Conservation (phyloP, 2,888 invertebrate genomes). For the Callimorpha dominula region DNA sequence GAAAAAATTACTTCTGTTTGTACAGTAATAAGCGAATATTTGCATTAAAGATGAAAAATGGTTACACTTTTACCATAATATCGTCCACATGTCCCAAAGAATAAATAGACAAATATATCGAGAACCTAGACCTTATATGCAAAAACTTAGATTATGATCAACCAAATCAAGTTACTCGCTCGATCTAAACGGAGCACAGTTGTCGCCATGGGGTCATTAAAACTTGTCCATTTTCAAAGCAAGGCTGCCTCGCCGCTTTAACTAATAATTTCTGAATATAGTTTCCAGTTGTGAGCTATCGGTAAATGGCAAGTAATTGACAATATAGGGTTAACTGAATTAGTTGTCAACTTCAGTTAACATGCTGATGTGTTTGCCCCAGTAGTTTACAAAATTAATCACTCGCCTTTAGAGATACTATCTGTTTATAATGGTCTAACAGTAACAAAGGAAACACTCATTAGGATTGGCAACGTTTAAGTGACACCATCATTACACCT, state of each 20-base stretch:
- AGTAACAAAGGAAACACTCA: no score
- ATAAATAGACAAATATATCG: neutral
- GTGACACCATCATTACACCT: no score
- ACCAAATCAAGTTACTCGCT: neutral
- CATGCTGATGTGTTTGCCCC: neutral
- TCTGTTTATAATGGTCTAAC: no score
- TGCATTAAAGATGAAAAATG: no score
- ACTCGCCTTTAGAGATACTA: neutral
- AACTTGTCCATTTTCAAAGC: constrained; percentile 63
- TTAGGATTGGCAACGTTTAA: no score
- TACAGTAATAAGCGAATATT: no score
- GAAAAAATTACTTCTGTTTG: no score
- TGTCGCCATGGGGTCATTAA: constrained; percentile 63
- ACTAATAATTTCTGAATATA: constrained; percentile 52
- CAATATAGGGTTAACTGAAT: constrained; percentile 38
- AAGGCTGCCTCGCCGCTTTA: constrained; percentile 40
- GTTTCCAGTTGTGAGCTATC: constrained; percentile 36
- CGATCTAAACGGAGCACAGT: constrained; percentile 46
- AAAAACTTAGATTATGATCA: no score
- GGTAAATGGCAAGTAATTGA: constrained; percentile 39
- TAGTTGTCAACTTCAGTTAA: constrained; percentile 25
- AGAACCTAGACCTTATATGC: neutral
- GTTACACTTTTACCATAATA: no score
- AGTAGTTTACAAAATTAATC: neutral
- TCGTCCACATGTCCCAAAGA: neutral